These are phyloP conservation scores for Dioctria linearis DNA, from an alignment of 2,888 invertebrate genomes.

Conservation along the genomic window DNA sequence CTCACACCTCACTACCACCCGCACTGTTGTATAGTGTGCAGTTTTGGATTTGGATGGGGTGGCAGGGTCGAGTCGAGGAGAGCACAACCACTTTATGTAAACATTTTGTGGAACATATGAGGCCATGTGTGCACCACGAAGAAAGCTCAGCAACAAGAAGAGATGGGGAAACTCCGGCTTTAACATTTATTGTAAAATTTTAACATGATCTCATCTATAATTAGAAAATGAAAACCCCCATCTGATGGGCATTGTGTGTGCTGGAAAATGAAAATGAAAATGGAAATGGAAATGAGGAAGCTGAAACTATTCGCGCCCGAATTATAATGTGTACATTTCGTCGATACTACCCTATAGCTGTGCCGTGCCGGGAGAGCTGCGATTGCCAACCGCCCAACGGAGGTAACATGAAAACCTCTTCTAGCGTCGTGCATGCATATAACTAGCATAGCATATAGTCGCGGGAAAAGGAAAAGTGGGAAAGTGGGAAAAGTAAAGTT, in stretches of 20 bases:
- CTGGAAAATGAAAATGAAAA: background rate
- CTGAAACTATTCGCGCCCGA: background rate
- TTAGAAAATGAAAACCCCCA: conserved; percentile 47
- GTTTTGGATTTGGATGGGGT: background rate
- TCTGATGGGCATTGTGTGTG: conserved; percentile 38
- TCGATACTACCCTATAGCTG: background rate
- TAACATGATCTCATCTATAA: conserved; percentile 50
- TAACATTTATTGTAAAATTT: conserved; percentile 40
- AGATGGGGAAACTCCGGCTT: conserved; percentile 6
- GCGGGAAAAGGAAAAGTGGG: background rate
- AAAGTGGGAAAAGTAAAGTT: conserved; percentile 57
- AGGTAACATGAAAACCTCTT: conserved; percentile 13
- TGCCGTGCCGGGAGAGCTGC: too few species aligned
- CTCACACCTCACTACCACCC: background rate
- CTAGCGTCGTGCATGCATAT: too few species aligned
- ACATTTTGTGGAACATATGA: background rate
- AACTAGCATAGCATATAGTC: too few species aligned
- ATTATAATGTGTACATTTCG: too few species aligned
- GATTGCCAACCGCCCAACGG: background rate
- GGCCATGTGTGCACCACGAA: conserved; percentile 5
- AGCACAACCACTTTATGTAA: conserved; percentile 10
- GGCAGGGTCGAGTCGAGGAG: conserved; percentile 1
- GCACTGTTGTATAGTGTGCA: background rate
- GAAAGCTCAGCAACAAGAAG: conserved; percentile 21
- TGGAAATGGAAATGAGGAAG: background rate